Conservation (phyloP, 2,888 invertebrate species). For the Acholoe squamosa region DNA sequence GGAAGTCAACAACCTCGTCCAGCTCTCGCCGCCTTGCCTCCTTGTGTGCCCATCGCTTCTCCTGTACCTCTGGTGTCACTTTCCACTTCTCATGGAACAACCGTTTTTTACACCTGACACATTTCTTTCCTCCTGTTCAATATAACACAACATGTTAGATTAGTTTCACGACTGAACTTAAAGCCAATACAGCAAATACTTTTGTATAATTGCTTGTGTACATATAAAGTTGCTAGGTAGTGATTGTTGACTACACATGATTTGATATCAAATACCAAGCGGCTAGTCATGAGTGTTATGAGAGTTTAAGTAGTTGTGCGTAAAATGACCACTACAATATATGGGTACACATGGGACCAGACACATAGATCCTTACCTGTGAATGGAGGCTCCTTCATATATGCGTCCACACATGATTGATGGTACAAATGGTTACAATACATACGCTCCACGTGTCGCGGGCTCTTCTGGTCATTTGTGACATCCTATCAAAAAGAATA, state of each 20-base stretch:
- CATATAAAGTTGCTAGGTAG: too few relatives aligned
- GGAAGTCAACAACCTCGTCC: constrained; percentile 90
- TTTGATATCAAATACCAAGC: background rate
- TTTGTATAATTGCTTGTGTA: too few relatives aligned
- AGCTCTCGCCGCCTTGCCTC: constrained; percentile 90
- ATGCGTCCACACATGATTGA: constrained; percentile 87
- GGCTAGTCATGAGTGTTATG: too few relatives aligned
- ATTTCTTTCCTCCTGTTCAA: constrained; percentile 89
- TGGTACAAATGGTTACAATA: constrained; percentile 91
- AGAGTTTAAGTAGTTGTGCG: too few relatives aligned
- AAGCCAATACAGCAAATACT: too few relatives aligned
- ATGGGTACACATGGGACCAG: too few relatives aligned
- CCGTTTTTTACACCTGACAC: constrained; percentile 87
- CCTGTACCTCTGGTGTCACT: constrained; percentile 88
- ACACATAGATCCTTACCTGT: constrained; percentile 84
- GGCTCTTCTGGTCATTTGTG: constrained; percentile 85
- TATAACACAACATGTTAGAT: too few relatives aligned
- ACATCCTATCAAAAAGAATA: constrained; percentile 83
- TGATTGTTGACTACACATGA: too few relatives aligned
- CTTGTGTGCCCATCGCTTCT: constrained; percentile 90
- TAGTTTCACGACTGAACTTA: too few relatives aligned
- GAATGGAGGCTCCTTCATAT: constrained; percentile 90
- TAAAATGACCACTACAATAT: too few relatives aligned
- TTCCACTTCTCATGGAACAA: constrained; percentile 91
- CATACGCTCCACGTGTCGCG: constrained; percentile 87